These are phyloP conservation scores for Trichomycterus rosablanca DNA, from an alignment of 2,113 vertebrate genomes.

Conservation along the genomic window DNA sequence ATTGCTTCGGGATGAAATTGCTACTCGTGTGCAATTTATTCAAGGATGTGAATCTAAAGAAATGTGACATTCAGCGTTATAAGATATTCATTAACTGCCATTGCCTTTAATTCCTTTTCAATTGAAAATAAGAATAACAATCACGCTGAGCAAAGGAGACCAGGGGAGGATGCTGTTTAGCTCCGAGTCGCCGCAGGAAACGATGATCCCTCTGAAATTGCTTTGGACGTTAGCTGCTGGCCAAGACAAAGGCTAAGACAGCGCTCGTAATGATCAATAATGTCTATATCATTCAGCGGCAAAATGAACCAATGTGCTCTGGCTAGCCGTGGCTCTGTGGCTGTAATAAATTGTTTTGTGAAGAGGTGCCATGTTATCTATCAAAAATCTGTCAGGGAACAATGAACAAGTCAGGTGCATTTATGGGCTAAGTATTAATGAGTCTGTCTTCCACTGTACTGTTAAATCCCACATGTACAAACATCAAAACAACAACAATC, in stretches of 20 bases:
- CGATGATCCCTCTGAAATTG: constrained; percentile 69
- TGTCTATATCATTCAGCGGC: constrained; percentile 55
- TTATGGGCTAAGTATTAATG: constrained; percentile 2
- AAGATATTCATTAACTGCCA: constrained; percentile 73
- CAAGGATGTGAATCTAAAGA: constrained; percentile 61
- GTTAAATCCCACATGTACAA: no score
- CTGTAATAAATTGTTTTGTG: constrained; percentile 22
- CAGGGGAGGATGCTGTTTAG: constrained; percentile 60
- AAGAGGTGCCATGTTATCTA: constrained; percentile 29
- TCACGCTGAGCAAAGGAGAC: constrained; percentile 48
- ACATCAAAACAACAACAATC: no score
- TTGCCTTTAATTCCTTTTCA: constrained; percentile 73
- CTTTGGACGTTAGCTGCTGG: constrained; percentile 65
- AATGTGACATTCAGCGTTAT: constrained; percentile 70
- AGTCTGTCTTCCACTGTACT: background rate
- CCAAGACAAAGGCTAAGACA: constrained; percentile 60
- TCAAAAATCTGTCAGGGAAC: constrained; percentile 19
- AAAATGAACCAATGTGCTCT: constrained; percentile 1
- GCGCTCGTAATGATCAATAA: constrained; percentile 64
- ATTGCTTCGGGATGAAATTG: constrained; percentile 57
- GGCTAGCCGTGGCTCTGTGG: background rate
- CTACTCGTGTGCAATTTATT: constrained; percentile 71
- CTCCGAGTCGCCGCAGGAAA: constrained; percentile 56
- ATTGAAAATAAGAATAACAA: constrained; percentile 65
- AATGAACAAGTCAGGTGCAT: background rate